Conservation (phyloP, 2,797 vertebrate species). For the Pelochelys cantorii region DNA sequence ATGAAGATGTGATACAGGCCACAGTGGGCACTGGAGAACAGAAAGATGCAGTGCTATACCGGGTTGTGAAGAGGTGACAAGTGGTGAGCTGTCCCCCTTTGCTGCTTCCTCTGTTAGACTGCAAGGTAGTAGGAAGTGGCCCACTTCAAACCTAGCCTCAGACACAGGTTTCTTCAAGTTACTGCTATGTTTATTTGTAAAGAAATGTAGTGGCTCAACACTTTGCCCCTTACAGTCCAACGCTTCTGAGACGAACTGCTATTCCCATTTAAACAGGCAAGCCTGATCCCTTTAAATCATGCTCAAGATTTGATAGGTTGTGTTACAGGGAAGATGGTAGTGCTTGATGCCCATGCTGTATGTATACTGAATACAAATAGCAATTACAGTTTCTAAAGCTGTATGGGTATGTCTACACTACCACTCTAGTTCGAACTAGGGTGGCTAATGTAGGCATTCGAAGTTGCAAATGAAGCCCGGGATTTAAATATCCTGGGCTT, state of each 20-base stretch:
- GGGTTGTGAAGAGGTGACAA: too few species aligned
- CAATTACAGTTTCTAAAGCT: not conserved
- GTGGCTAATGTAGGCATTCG: too few species aligned
- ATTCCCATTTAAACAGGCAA: not conserved
- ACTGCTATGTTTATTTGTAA: not conserved
- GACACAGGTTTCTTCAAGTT: accelerated
- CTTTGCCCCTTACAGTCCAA: not conserved
- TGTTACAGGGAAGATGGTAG: not conserved
- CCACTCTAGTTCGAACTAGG: too few species aligned
- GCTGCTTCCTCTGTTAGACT: too few species aligned
- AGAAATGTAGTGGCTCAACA: not conserved
- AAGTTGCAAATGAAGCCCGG: too few species aligned
- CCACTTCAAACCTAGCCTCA: not conserved
- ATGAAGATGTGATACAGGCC: too few species aligned
- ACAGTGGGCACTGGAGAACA: too few species aligned
- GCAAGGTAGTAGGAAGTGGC: too few species aligned
- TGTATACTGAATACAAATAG: not conserved
- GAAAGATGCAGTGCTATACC: too few species aligned
- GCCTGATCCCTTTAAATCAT: not conserved
- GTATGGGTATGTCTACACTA: too few species aligned
- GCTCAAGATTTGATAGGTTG: not conserved
- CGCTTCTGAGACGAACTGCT: not conserved
- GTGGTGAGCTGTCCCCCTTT: too few species aligned
- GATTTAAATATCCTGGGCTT: too few species aligned
- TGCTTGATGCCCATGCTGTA: not conserved